These are phyloP conservation scores for Tokudaia muenninki DNA, from an alignment of 2,797 vertebrate species.

Conservation along the genomic window DNA sequence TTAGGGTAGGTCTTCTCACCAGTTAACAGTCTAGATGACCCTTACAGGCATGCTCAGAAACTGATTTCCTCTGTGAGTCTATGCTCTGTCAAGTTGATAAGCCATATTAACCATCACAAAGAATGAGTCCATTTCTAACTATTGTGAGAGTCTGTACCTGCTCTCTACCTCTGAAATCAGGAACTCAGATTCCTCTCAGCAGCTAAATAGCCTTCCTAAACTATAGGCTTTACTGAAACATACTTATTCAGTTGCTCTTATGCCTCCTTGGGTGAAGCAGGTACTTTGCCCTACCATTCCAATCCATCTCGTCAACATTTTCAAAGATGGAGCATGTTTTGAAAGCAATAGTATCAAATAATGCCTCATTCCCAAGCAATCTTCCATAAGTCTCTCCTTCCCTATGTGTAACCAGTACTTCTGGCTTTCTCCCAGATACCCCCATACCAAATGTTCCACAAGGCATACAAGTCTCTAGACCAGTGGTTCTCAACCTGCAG, in stretches of 20 bases:
- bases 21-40: background rate
- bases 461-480: background rate
- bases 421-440: constrained; percentile 1
- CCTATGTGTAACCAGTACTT: background rate
- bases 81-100: background rate
- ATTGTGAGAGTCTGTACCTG: background rate
- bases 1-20: background rate
- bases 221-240: background rate
- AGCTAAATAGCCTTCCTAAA: background rate
- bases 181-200: background rate
- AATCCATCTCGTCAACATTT: background rate
- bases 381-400: background rate
- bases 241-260: background rate
- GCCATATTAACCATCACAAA: background rate
- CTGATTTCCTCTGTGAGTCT: background rate
- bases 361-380: background rate
- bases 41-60: background rate
- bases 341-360: constrained; percentile 29
- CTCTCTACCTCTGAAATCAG: background rate
- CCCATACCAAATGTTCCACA: background rate
- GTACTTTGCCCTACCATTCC: background rate
- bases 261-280: background rate
- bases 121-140: background rate
- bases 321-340: background rate
- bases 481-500: background rate